phyloP scores from a whole-genome alignment of 2,113 vertebrate species.

The Galbula dea region DNA sequence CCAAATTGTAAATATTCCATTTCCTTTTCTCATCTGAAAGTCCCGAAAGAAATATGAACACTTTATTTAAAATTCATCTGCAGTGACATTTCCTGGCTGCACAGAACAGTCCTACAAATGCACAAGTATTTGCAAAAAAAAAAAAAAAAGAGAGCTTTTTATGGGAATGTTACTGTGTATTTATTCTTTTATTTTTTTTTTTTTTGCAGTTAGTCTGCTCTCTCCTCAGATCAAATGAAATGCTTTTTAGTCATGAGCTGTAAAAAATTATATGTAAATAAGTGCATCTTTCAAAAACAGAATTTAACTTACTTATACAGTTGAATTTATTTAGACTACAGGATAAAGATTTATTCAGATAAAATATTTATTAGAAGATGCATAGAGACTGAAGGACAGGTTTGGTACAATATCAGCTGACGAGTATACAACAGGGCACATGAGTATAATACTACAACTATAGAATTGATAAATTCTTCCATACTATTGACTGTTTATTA shows the following conservation, averaged over 20 bases:
- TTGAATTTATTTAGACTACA: constrained; percentile 29
- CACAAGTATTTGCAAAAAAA: constrained; percentile 59
- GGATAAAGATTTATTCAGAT: constrained; percentile 36
- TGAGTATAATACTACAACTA: neutral
- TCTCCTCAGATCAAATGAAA: constrained; percentile 24
- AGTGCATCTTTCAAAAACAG: constrained; percentile 22
- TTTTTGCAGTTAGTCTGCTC: constrained; percentile 17
- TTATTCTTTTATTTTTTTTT: constrained; percentile 59
- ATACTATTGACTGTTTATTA: neutral
- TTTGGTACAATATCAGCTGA: constrained; percentile 9
- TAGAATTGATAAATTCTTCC: neutral
- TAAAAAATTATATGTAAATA: constrained; percentile 46
- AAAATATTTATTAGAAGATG: constrained; percentile 41
- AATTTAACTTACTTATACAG: constrained; percentile 43
- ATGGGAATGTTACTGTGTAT: constrained; percentile 34
- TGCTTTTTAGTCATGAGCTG: neutral
- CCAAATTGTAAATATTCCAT: constrained; percentile 80
- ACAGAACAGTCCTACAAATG: constrained; percentile 62
- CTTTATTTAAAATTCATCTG: constrained; percentile 79
- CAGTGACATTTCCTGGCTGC: constrained; percentile 71
- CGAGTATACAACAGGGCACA: neutral
- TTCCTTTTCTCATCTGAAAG: constrained; percentile 76
- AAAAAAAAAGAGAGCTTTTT: constrained; percentile 25
- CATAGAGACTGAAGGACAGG: constrained; percentile 1
- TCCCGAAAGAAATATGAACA: constrained; percentile 77